Base-by-base conservation (phyloP, 2,797 vertebrate species). In the Rhinophrynus dorsalis region DNA sequence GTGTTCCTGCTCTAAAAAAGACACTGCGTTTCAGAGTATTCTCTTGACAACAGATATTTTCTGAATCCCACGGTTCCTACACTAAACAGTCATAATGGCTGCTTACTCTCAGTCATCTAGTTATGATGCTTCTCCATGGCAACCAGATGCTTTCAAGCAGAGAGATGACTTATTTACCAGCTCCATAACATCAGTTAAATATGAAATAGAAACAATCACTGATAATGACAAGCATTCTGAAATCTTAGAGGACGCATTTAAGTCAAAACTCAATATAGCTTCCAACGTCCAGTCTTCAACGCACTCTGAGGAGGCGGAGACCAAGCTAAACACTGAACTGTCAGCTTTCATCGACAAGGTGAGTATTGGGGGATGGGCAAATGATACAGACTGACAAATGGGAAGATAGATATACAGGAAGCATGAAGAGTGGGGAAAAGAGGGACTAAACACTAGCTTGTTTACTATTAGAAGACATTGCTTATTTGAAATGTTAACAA, bases 311-410 rank as follows among this genome's bases (percentile, higher is more conserved):
- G 47, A 66, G 30, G 45, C 26, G 23, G 69, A 73, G 21, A 29
- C 6, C 8, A 73, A 73, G 54, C 45, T 72, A 1, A 65, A 24
- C 26, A 21, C 9, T 2, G 24, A 44, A 24, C 44, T 73, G 20
- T 23, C 45, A 12, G 21, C 54, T 24, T 66, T 52, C 29, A 21
- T 24, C 12, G 69, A 73, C 45, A 73, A 73, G 69, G 69, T 73
- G 37, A 73, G 69, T 42, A 17, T n/a, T 21, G 21, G 32, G 57
- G 37, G 57, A 18, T 32, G 47, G 35, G 55, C 54, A 27, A 13
- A 38, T 59, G 32, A 27, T 27, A 37, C 29, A 42, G 6, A 10
- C 3, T 52, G 47, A 27, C 26, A 26, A 8, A n/a, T n/a, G n/a
- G n/a, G n/a, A n/a, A n/a, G n/a, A n/a, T n/a, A n/a, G n/a, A n/a